Evolutionary conservation across 1,140 invertebrate species (phyloP), one percentile per base, ranked within the genome.

Genomic region (Drosophila nasuta): DNA sequence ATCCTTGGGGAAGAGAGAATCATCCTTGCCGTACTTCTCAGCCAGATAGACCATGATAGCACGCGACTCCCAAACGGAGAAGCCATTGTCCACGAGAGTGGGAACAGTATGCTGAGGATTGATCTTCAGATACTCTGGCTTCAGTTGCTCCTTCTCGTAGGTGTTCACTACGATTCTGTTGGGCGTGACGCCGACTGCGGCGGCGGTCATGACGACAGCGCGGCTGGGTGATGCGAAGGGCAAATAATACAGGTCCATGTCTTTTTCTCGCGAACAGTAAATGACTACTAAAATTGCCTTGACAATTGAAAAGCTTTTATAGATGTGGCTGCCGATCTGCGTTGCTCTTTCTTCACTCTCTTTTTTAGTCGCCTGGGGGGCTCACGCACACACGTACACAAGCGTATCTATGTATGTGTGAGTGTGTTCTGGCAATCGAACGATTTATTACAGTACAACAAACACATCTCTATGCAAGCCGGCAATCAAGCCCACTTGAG

Each of bases 41-140:
- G 92, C 94, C 74, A 96, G 89, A 90, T 97, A 97, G 17, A 93
- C 93, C 66, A 95, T 94, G 72, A 97, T 96, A 5, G 96, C 96
- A 56, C 95, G 95, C 79, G 96, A 96, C 89, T 96, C 96, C 86
- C 93, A 94, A 1, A 96, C 64, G 68, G 93, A 93, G 66, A 95
- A 95, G 54, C 95, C 95, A 56, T 94, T 93, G 79, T 96, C 95
- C 41, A 95, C 93, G 41, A 96, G 89, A 7, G 95, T 94, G 1
- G 96, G 95, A 43, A 96, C 92, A 1, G 93, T 94, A 79, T 95
- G 95, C 71, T 92, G 91, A 0, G 92, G 92, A 71, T 93, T 93
- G 0, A 93, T 56, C 81, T 96, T 95, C 5, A 96, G 25, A 81
- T 94, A 97, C 83, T 96, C 95, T 3, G 96, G 95, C 64, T 93